Evolutionary conservation across 2,113 vertebrate species (phyloP), one percentile per base, ranked within the genome.

Genomic region (Rallus limicola): DNA sequence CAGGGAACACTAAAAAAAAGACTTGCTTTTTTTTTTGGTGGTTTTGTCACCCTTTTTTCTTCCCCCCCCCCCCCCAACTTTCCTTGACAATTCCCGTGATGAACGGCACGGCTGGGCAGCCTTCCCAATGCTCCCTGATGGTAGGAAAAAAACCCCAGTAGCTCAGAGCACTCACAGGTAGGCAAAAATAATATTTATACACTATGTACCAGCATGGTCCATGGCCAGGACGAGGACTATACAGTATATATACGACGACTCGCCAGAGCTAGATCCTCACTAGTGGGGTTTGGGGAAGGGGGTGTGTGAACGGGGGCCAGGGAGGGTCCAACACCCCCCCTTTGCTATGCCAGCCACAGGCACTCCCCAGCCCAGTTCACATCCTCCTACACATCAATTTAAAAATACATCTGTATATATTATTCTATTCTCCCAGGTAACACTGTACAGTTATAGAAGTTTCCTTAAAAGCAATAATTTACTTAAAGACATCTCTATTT

Each of bases 391-490:
- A 67, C 84, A 93, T 89, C 82, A 87, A 33, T 80, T 82, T 90
- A 92, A 97, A 97, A 97, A 97, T 96, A 96, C 94, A 90, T 93
- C 92, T 91, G 86, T 93, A 95, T 97, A 96, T 94, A 97, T 97
- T 96, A 96, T 92, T 96, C 96, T 97, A 92, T 95, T 96, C 93
- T 97, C 94, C 75, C 97, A 94, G 92, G 94, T 96, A 87, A 92
- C 89, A 96, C 96, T 98, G 95, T 97, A 97, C 97, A 98, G 33
- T 95, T 93, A 87, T 97, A 95, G 85, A 95, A 96, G 96, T 94
- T 94, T 82, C 92, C 96, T 96, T 94, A 96, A 96, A 97, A 98
- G 96, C 92, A 97, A 96, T 97, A 95, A 96, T 97, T 97, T 97
- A 97, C 95, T 96, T 97, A 96, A 97, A 97, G 94, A 97, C 93